Base-by-base conservation (phyloP, 2,888 invertebrate genomes). In the Drosophila ochracea region DNA sequence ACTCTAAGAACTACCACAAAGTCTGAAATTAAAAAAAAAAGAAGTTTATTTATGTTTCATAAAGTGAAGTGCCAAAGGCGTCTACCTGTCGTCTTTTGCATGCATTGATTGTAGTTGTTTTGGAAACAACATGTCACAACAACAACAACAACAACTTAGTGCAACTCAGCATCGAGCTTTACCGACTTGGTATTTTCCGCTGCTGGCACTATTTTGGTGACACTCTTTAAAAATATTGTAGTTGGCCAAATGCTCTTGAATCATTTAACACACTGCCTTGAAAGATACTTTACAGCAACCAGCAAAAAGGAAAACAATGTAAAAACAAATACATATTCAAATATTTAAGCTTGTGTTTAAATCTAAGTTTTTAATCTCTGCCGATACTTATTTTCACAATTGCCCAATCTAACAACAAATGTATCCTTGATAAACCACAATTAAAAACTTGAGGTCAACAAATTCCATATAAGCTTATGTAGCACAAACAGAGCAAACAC, bases 11-110 rank as follows among this genome's bases (percentile, higher is more conserved):
- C 64, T 75, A 68, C 68, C 59, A 28, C 11, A 55, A 11, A 37
- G 1, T 55, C 19, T 0, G 2, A n/a, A 58, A 43, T 68, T 50
- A 41, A 39, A 43, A 30, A 47, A 67, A 41, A 64, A 57, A 37
- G 33, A 66, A 67, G 58, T 80, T 81, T 66, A 63, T 68, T 71
- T 64, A 67, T 71, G 74, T 80, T 80, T 54, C 70, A 78, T 67
- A 58, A 68, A 61, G 66, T 58, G 31, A 74, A 78, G 61, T 59
- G 78, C 78, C 73, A 64, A 30, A 21, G 67, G 78, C 73, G 66
- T 61, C 63, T 54, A 66, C 76, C 73, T 76, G 68, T 72, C 78
- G 66, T 19, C 33, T 28, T 55, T 37, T 30, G 28, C 39, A 41
- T 16, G 19, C 49, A 16, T 30, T 37, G 39, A 58, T 49, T 54